phyloP scores from a whole-genome alignment of 2,888 invertebrate genomes.

The Cantharis lateralis region DNA sequence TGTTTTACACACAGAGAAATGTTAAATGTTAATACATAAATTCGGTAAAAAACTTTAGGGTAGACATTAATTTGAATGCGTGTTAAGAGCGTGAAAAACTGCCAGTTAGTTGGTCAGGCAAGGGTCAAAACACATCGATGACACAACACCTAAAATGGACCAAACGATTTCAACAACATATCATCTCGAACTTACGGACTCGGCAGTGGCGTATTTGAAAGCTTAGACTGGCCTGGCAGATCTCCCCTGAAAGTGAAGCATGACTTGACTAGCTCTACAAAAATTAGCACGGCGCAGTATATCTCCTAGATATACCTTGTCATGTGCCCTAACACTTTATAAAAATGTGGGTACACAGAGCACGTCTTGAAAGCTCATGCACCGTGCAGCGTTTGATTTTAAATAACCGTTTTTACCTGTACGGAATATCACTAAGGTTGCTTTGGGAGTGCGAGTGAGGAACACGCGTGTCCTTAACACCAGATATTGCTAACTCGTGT shows the following conservation, averaged over 20 bases:
- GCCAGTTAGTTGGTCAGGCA: constrained; percentile 34
- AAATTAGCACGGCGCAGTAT: constrained; percentile 20
- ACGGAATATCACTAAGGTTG: constrained; percentile 83
- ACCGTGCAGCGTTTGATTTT: constrained; percentile 24
- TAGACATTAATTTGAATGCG: constrained; percentile 21
- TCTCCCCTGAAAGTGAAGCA: constrained; percentile 62
- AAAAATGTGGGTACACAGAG: constrained; percentile 31
- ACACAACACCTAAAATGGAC: constrained; percentile 44
- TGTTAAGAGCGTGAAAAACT: constrained; percentile 32
- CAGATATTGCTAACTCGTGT: constrained; percentile 78
- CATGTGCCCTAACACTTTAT: constrained; percentile 31
- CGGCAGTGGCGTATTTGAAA: constrained; percentile 49
- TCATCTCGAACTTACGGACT: constrained; percentile 55
- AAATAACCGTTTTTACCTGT: constrained; percentile 63
- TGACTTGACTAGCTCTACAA: constrained; percentile 46
- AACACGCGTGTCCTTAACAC: constrained; percentile 68
- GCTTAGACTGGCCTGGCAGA: constrained; percentile 56
- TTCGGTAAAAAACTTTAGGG: background rate
- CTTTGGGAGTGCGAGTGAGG: constrained; percentile 90
- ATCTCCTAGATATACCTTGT: constrained; percentile 27
- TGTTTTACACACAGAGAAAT: background rate
- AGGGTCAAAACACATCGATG: constrained; percentile 42
- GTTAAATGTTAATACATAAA: background rate
- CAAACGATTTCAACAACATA: constrained; percentile 33
- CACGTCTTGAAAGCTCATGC: constrained; percentile 32